Percentiles rank a stretch among this genome's conserved stretches.
phyloP scores from a whole-genome alignment of 2,888 invertebrate genomes.

The Lasiommata megera region DNA sequence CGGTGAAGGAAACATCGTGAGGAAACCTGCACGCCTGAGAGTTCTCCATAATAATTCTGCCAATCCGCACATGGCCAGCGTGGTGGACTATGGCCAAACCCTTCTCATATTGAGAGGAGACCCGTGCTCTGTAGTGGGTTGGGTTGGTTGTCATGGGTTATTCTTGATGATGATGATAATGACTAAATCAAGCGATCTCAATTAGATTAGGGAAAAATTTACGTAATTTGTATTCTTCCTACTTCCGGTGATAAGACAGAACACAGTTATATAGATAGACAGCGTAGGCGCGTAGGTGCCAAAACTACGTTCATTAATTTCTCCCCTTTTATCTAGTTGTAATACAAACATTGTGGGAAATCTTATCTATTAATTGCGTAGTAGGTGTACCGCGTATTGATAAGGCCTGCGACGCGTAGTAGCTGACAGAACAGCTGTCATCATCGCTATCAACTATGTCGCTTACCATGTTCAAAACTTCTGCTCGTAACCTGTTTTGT shows the following conservation, averaged over 20 bases:
- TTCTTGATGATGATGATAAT: too few species aligned
- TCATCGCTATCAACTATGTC: not conserved
- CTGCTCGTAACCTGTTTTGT: not conserved
- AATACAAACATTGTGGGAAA: not conserved
- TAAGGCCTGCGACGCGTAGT: conserved; percentile 6
- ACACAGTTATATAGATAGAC: not conserved
- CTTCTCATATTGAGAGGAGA: too few species aligned
- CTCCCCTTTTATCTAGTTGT: not conserved
- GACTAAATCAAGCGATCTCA: too few species aligned
- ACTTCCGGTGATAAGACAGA: not conserved
- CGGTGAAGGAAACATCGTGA: too few species aligned
- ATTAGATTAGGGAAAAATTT: too few species aligned
- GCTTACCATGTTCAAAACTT: not conserved
- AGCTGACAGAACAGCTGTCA: not conserved
- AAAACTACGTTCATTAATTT: not conserved
- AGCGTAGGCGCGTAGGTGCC: not conserved
- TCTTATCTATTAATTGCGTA: conserved; percentile 10
- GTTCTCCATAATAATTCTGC: too few species aligned
- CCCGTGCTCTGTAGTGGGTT: too few species aligned
- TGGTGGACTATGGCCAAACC: too few species aligned
- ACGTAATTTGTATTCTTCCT: too few species aligned
- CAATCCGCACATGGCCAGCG: too few species aligned
- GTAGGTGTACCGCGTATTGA: not conserved
- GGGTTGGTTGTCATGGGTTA: too few species aligned
- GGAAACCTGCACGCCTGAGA: too few species aligned